Conservation (phyloP, 2,888 invertebrate species). For the Cremastinae sp. region DNA sequence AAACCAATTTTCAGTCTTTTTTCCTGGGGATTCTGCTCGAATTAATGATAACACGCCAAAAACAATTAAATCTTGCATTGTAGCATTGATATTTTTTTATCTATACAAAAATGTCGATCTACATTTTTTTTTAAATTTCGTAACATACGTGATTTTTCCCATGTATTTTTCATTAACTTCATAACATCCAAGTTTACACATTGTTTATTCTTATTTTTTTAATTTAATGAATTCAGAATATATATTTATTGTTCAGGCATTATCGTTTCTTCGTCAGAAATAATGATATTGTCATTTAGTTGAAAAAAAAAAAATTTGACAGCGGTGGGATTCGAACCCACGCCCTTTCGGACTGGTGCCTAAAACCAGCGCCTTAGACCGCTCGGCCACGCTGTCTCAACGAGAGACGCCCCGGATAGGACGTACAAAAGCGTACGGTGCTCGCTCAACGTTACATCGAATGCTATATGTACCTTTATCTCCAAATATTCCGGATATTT, state of each 20-base stretch:
- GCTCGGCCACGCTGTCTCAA: conserved; percentile 83
- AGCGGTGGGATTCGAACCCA: conserved; percentile 86
- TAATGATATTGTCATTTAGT: neutral
- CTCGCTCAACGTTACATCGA: neutral
- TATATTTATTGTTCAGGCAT: neutral
- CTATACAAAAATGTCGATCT: neutral
- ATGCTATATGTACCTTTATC: neutral
- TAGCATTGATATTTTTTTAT: neutral
- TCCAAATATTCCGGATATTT: neutral
- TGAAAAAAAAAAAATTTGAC: conserved; percentile 75
- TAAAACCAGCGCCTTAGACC: conserved; percentile 86
- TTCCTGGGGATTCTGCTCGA: neutral
- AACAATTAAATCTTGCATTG: neutral
- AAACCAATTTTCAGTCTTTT: neutral
- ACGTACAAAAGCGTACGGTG: neutral
- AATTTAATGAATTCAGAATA: no score
- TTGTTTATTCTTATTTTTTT: no score
- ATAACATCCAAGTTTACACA: no score
- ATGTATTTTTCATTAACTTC: no score
- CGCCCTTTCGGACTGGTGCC: conserved; percentile 85
- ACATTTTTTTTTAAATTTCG: no score
- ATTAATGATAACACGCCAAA: neutral
- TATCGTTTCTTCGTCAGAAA: neutral
- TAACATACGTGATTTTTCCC: no score
- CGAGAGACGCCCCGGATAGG: conserved; percentile 17